Evolutionary conservation across 2,888 invertebrate genomes (phyloP), one percentile per base, ranked within the genome.

Genomic region (Minunthozetes semirufus): DNA sequence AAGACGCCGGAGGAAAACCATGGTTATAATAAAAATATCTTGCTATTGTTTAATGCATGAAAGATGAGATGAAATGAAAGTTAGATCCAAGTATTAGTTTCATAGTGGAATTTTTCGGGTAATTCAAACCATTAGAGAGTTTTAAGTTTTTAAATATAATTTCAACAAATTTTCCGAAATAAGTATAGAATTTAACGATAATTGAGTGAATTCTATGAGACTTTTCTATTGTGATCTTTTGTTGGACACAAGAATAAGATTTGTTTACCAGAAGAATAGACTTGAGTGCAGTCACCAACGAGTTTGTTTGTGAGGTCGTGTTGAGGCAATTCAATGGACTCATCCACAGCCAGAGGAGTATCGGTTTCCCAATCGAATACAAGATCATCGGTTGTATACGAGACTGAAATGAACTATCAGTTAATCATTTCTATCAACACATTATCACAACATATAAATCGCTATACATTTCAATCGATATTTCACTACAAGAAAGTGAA

Each of bases 301-400:
- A 89, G 88, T 83, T 93, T 93, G 84, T 91, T 90, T 53, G 92
- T 90, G 80, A 94, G 87, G 81, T 89, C 88, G 80, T 94, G 86
- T 82, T 94, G 94, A 0, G 94, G 94, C 80, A 95, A 85, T 83
- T 94, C 93, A 33, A 94, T 93, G 83, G 92, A 89, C 81, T 90
- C 90, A 81, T 92, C 92, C 33, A 94, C 93, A 72, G 92, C 93
- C 75, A 94, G 86, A 0, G 94, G 93, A 73, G 92, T 91, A 70
- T 91, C 91, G 46, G 91, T 91, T 82, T 94, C 92, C 94, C 94
- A 94, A 83, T 93, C 90, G 85, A 94, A 94, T 79, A 94, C 88
- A 87, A 95, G 88, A 85, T 94, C 94, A 80, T 94, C 93, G 17
- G 93, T 94, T 33, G 94, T 95, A 83, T 94, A 94, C 0, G 94